phyloP scores from a whole-genome alignment of 1,140 invertebrate genomes.

The Cecropterus lyciades region DNA sequence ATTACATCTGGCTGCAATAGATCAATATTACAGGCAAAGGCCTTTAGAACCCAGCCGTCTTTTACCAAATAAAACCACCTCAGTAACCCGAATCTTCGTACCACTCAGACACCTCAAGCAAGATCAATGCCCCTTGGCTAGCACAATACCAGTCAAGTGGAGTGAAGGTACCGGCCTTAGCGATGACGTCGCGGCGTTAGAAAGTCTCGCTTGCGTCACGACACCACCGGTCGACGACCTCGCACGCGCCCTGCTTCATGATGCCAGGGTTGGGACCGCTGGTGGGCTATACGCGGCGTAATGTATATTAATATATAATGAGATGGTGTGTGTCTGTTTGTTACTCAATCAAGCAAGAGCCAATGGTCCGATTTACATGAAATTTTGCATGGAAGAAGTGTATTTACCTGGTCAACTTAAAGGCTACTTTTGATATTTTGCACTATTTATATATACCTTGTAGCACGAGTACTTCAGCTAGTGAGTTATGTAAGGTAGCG shows the following conservation, averaged over 20 bases:
- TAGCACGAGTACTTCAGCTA: too few species aligned
- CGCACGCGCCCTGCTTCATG: conserved; percentile 38
- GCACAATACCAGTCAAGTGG: conserved; percentile 6
- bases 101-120: not conserved
- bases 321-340: too few species aligned
- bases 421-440: too few species aligned
- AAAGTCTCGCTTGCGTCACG: conserved; percentile 51
- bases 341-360: too few species aligned
- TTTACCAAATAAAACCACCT: not conserved
- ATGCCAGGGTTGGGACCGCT: conserved; percentile 26
- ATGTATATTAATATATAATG: too few species aligned
- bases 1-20: not conserved
- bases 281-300: too few species aligned
- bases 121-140: conserved; percentile 31
- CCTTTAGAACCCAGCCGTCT: not conserved
- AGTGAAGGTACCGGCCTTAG: conserved; percentile 49
- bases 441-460: too few species aligned
- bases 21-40: not conserved
- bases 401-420: too few species aligned
- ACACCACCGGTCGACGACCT: conserved; percentile 42
- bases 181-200: conserved; percentile 48
- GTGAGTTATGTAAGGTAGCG: too few species aligned
- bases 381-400: too few species aligned
- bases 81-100: not conserved
- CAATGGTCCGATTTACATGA: too few species aligned